Evolutionary conservation across 2,888 invertebrate genomes (phyloP).

Genomic region (Liopterus haemorrhoidalis): DNA sequence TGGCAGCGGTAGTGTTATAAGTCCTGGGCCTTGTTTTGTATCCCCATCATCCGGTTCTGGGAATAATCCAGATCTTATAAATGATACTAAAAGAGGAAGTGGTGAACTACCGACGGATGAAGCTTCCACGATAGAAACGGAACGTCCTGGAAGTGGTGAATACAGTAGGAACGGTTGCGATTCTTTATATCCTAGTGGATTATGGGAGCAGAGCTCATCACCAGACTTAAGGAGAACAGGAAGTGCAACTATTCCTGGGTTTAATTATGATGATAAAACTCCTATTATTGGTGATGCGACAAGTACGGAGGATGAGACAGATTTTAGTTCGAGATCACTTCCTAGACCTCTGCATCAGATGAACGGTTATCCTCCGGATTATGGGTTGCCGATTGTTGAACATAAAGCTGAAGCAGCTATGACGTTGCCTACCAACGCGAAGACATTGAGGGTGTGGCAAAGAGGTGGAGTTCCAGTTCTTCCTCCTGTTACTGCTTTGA

Average conservation of each 20-base stretch:
- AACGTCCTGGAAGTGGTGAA: slow-evolving; percentile 66
- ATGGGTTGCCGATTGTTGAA: slow-evolving; percentile 66
- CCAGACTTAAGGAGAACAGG: slow-evolving; percentile 52
- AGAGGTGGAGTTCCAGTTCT: slow-evolving; percentile 75
- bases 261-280: slow-evolving; percentile 64
- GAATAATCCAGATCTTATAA: slow-evolving; percentile 81
- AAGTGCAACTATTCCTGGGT: slow-evolving; percentile 51
- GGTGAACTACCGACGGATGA: slow-evolving; percentile 46
- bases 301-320: slow-evolving; percentile 58
- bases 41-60: slow-evolving; percentile 68
- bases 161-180: slow-evolving; percentile 69
- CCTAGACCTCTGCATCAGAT: slow-evolving; percentile 41
- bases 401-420: slow-evolving; percentile 40
- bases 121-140: slow-evolving; percentile 34
- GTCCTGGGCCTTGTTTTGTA: slow-evolving; percentile 61
- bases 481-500: slow-evolving; percentile 78
- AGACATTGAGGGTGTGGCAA: slow-evolving; percentile 82
- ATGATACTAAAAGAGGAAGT: slow-evolving; percentile 67
- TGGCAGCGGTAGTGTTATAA: slow-evolving; percentile 58
- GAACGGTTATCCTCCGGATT: slow-evolving; percentile 66
- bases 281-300: slow-evolving; percentile 64
- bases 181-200: slow-evolving; percentile 70
- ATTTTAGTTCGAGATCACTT: slow-evolving; percentile 47
- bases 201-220: slow-evolving; percentile 60
- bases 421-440: slow-evolving; percentile 54